These are phyloP conservation scores for Drosophila maculinotata DNA, from an alignment of 2,888 invertebrate species.

Conservation along the genomic window DNA sequence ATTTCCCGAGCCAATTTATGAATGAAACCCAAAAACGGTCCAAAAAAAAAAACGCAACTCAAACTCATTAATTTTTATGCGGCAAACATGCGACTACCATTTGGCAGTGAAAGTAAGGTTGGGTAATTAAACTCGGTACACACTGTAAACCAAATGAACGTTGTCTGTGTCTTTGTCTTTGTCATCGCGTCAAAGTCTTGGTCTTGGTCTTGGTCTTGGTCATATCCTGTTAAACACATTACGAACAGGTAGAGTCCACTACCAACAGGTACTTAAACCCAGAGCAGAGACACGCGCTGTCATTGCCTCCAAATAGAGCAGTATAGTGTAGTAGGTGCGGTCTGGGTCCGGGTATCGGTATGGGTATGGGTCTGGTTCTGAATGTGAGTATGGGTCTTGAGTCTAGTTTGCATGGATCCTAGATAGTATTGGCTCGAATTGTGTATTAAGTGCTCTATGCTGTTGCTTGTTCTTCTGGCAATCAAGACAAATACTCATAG, in stretches of 20 bases:
- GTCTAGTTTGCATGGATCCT: constrained; percentile 44
- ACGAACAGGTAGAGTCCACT: constrained; percentile 64
- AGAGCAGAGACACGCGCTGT: constrained; percentile 68
- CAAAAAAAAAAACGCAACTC: constrained; percentile 15
- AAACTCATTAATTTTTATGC: constrained; percentile 72
- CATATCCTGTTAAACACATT: constrained; percentile 78
- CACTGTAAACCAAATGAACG: constrained; percentile 42
- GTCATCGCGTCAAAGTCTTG: constrained; percentile 18
- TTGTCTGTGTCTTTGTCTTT: constrained; percentile 38
- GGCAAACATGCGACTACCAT: constrained; percentile 50
- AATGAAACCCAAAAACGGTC: constrained; percentile 48
- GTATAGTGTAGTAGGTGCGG: constrained; percentile 60
- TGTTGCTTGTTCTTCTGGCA: constrained; percentile 32
- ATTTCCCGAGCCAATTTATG: constrained; percentile 63
- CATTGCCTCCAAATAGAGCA: constrained; percentile 52
- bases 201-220: constrained; percentile 55
- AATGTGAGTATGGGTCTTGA: constrained; percentile 2
- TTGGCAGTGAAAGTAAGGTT: constrained; percentile 68
- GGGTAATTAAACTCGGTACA: constrained; percentile 63
- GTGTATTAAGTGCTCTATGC: constrained; percentile 50
- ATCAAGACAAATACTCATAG: constrained; percentile 57
- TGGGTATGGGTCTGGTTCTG: neutral
- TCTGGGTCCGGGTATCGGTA: constrained; percentile 25
- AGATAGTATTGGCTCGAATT: constrained; percentile 58
- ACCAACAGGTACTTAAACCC: constrained; percentile 58